Evolutionary conservation across 2,888 invertebrate genomes (phyloP).

Genomic region (Eristalis intricaria): DNA sequence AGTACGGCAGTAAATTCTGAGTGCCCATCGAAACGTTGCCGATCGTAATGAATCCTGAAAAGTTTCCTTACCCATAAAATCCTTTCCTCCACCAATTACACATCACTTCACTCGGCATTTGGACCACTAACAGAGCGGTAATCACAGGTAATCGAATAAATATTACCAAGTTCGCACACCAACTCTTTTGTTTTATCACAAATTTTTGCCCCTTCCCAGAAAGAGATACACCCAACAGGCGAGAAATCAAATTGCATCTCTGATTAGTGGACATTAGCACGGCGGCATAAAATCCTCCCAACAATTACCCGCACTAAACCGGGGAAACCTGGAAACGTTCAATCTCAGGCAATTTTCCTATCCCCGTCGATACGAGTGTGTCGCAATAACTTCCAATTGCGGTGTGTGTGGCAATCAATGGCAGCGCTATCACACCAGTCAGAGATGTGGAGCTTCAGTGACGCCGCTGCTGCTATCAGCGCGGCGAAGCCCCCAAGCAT

Average conservation of each 20-base stretch:
- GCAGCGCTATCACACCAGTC: conserved; percentile 48
- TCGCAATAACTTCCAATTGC: conserved; percentile 57
- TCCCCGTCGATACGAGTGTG: conserved; percentile 24
- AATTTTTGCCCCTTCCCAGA: too few relatives aligned
- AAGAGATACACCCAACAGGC: background rate
- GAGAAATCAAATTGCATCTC: background rate
- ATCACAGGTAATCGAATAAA: background rate
- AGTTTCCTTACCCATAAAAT: too few relatives aligned
- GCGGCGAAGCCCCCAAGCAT: conserved; percentile 6
- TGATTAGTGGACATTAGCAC: background rate
- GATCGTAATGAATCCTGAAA: too few relatives aligned
- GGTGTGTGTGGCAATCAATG: conserved; percentile 47
- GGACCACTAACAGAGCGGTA: background rate
- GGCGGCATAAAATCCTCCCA: background rate
- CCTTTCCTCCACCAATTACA: background rate
- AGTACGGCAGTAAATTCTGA: too few relatives aligned
- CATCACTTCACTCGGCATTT: background rate
- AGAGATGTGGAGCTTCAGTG: conserved; percentile 1
- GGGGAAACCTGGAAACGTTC: background rate
- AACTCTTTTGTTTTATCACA: conserved; percentile 1
- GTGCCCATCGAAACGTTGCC: too few relatives aligned
- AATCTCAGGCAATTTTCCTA: conserved; percentile 34
- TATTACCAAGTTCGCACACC: background rate
- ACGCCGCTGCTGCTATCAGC: conserved; percentile 39
- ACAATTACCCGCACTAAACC: background rate